Conservation (phyloP, 1,140 invertebrate genomes). For the Drosophila triauraria region DNA sequence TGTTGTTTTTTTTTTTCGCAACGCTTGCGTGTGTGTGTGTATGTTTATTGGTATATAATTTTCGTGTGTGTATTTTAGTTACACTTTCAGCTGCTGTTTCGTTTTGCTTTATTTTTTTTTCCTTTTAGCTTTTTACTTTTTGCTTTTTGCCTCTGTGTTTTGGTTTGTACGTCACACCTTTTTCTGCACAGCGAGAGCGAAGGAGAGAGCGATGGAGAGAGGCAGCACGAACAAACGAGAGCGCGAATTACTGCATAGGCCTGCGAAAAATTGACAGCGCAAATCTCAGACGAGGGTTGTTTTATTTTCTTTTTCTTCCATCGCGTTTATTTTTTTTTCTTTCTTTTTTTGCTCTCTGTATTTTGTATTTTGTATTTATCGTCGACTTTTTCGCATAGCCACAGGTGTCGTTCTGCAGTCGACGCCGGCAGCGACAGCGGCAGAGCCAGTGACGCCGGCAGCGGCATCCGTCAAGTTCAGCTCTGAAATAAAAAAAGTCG, state of each 20-base stretch:
- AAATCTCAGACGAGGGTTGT: conserved; percentile 58
- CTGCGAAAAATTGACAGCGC: conserved; percentile 62
- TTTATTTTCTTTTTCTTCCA: conserved; percentile 44
- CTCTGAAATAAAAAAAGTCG: conserved; percentile 19
- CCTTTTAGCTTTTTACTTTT: conserved; percentile 13
- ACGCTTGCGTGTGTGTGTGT: conserved; percentile 42
- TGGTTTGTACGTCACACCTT: conserved; percentile 63
- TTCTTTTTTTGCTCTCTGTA: neutral
- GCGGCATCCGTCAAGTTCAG: conserved; percentile 72
- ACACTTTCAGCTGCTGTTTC: conserved; percentile 70
- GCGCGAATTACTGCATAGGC: conserved; percentile 48
- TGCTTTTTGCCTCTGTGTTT: conserved; percentile 26
- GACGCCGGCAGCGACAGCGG: conserved; percentile 8
- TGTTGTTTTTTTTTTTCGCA: conserved; percentile 60
- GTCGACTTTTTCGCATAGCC: conserved; percentile 48
- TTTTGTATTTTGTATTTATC: conserved; percentile 24
- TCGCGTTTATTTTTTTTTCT: conserved; percentile 32
- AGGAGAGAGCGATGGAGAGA: neutral
- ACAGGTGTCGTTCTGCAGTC: conserved; percentile 66
- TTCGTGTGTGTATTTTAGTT: conserved; percentile 64
- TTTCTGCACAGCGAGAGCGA: conserved; percentile 1
- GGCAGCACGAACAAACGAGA: neutral
- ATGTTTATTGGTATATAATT: conserved; percentile 39
- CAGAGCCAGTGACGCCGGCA: neutral
- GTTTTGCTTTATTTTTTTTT: conserved; percentile 27